A percentile compares a stretch with the other conserved stretches of the same genome.
These are phyloP conservation scores for Leucophenga montana DNA, from an alignment of 2,888 invertebrate genomes.

Conservation along the genomic window DNA sequence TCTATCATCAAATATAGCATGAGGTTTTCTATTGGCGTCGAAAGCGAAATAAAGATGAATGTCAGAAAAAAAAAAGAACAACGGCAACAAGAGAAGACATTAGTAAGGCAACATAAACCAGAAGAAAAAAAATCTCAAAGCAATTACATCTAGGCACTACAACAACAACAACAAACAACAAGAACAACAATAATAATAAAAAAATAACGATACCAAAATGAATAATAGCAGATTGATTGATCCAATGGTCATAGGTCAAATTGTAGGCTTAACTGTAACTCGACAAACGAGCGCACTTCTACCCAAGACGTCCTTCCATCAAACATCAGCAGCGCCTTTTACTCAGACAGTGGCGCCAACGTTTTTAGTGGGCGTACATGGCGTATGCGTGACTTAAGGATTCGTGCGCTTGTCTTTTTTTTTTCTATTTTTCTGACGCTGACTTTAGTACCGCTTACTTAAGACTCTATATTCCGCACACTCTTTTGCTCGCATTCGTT, in stretches of 20 bases:
- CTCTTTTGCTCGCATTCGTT: background rate
- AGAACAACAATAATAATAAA: conserved; percentile 34
- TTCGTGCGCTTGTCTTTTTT: conserved; percentile 8
- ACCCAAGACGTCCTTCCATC: background rate
- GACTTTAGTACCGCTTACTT: no score
- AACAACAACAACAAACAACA: conserved; percentile 44
- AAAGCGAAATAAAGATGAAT: conserved; percentile 38
- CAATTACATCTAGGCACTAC: conserved; percentile 58
- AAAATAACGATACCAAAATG: conserved; percentile 39
- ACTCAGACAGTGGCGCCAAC: conserved; percentile 28
- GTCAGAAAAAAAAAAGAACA: conserved; percentile 4
- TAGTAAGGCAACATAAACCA: conserved; percentile 27
- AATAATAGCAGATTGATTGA: conserved; percentile 65
- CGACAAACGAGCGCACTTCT: conserved; percentile 21
- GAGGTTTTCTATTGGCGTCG: conserved; percentile 34
- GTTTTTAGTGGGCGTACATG: background rate
- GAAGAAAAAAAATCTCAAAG: conserved; percentile 53
- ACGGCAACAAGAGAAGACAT: conserved; percentile 27
- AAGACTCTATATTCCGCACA: background rate
- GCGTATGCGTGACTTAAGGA: conserved; percentile 31
- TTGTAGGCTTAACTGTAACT: conserved; percentile 66
- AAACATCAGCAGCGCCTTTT: conserved; percentile 32
- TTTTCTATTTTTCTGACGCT: background rate
- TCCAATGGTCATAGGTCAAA: conserved; percentile 63
- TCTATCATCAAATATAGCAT: conserved; percentile 50